Evolutionary conservation across 2,797 vertebrate genomes (phyloP), one percentile per base, ranked within the genome.

Genomic region (Buphagus erythrorhynchus): DNA sequence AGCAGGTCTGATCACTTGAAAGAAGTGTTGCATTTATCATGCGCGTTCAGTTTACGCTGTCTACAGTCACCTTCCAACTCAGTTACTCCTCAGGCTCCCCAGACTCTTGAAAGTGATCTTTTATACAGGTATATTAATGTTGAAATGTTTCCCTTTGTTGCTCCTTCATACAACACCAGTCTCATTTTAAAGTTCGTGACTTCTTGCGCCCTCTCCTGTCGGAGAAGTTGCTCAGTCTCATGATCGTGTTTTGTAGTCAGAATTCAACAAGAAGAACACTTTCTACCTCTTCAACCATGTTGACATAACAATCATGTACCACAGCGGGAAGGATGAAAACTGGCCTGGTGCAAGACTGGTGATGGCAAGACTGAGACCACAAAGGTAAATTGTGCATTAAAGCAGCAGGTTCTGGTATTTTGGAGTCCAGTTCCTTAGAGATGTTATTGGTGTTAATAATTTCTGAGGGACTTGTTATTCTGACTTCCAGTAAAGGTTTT

Each of bases 271-370:
- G 97, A 99, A 98, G 96, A 98, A 98, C 96, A 99, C 98, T 14
- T 99, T 98, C 97, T 99, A 99, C 84, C 94, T 99, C 83, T 99
- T 99, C 98, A 99, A 99, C 95, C 99, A 99, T 0, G 97, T 99
- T 92, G 99, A 99, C 85, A 99, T 99, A 92, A 99, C 95, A 68
- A 99, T 99, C 96, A 97, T 95, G n/a, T 99, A 98, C 97, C 99
- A 99, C 93, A 99, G 96, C 2, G 98, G 98, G 55, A 96, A 91
- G 31, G 63, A 90, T 18, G 98, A 98, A 89, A 98, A 97, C 40
- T 98, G 98, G 98, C 97, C 33, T 54, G 98, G 98, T 18, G 98
- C 98, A 77, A 98, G 99, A 57, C 93, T 99, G 68, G 99, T 99
- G 65, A 96, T 98, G 77, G 99, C 99, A 15, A 99, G 98, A 40